Evolutionary conservation across 2,797 vertebrate genomes (phyloP).

Genomic region (Hemibagrus guttatus): DNA sequence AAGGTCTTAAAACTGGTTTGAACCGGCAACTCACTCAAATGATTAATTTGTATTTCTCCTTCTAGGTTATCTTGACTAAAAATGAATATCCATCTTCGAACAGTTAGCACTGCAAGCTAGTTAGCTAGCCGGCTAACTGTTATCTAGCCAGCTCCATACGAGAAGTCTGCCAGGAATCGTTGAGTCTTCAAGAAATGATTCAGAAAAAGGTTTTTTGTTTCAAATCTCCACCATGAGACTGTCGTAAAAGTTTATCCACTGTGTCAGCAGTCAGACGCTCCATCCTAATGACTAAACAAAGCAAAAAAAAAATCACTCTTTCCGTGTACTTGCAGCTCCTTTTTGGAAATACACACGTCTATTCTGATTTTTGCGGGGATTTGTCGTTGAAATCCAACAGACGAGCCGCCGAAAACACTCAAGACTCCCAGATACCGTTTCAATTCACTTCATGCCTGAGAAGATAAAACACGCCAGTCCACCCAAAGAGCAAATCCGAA

Average conservation of each 20-base stretch:
- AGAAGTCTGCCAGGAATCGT: neutral
- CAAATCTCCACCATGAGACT: neutral
- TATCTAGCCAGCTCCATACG: conserved; percentile 5
- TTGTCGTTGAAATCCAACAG: conserved; percentile 7
- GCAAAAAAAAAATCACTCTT: neutral
- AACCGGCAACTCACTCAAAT: neutral
- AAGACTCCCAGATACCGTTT: neutral
- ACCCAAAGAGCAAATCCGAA: neutral
- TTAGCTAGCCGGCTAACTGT: conserved; percentile 26
- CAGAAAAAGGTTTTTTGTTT: neutral
- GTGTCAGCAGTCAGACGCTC: neutral
- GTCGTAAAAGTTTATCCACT: neutral
- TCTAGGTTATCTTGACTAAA: neutral
- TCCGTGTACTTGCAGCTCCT: neutral
- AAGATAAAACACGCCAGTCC: neutral
- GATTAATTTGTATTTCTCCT: neutral
- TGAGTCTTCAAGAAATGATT: neutral
- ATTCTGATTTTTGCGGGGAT: neutral
- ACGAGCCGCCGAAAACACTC: neutral
- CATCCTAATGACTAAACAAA: neutral
- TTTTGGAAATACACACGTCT: neutral
- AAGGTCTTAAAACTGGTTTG: neutral
- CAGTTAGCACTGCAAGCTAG: conserved; percentile 8
- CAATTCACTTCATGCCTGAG: neutral
- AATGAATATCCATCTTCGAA: neutral